Evolutionary conservation across 2,797 vertebrate species (phyloP), one percentile per base, ranked within the genome.

Genomic region (Sus cebifrons): DNA sequence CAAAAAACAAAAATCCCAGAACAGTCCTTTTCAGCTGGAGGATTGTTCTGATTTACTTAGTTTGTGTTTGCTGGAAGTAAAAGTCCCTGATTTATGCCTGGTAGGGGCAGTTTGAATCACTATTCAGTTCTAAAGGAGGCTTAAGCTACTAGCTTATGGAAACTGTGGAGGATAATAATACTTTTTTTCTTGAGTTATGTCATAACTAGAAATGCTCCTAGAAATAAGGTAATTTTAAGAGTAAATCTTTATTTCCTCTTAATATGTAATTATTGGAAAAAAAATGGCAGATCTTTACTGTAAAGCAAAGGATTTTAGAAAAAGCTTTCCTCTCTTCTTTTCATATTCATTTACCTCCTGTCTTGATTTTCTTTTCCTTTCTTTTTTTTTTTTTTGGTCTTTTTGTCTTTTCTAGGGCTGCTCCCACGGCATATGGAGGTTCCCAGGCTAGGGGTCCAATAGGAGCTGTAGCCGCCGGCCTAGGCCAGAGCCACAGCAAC

Each of bases 231-330:
- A 52, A 85, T 68, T 95, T 92, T 82, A 94, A 85, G 68, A 86
- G 27, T 88, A 73, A 74, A 54, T 81, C 36, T 77, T 36, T 85
- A 67, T 56, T 40, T 92, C 25, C 9, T 83, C 15, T 65, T 58
- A 71, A 54, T 85, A 89, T 65, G 56, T 60, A 91, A 87, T 91
- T 94, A 91, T 74, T 90, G 36, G 32, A 74, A 91, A 71, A 91
- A 71, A 67, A 77, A 62, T 25, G 32, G 1, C 18, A 64, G 52
- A 56, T 90, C 36, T 36, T 16, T 84, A 40, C 68, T 86, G 3
- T 75, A 78, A 95, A 82, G 54, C 86, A 60, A 75, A 87, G 44
- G 23, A 65, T 74, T 92, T 74, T 20, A 36, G 16, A 64, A 18
- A 9, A 14, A 68, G 18, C 4, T 81, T 81, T 93, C 58, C 73